Base-by-base conservation (phyloP, 2,888 invertebrate species). In the Chloroclystis v-ata region DNA sequence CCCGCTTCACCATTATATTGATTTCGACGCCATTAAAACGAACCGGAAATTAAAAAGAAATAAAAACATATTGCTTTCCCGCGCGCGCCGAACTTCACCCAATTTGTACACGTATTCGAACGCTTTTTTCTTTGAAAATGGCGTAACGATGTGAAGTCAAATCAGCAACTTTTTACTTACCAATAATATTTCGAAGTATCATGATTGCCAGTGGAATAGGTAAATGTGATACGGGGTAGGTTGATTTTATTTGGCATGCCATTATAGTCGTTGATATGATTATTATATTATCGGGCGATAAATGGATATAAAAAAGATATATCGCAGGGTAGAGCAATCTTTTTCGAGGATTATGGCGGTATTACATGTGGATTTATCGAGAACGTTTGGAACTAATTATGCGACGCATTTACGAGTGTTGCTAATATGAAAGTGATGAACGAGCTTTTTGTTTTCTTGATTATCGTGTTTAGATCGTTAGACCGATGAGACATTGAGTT, bases 11-110 rank as follows among this genome's bases (percentile, higher is more conserved):
- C 83, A 84, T 84, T 78, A 85, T 85, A 85, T 85, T 84, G 84
- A 84, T 85, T 85, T 84, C 84, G 82, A 81, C 84, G 84, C 84
- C 84, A 85, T 85, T 84, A 84, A 82, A 82, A 73, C 80, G 76
- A 76, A 82, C 84, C 84, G 84, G 85, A 84, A 85, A 85, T 84
- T 85, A 84, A 85, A 85, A 84, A 85, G 83, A 82, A 84, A 84
- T 84, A 84, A 85, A 85, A 85, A 84, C 79, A 83, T 83, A 84
- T 83, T 82, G 84, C 84, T 78, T 84, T 82, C 84, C 84, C 82
- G 83, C 78, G 83, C 81, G 72, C 75, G 73, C 77, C 78, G 69
- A 76, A 83, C 79, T 84, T 84, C 77, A 75, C 75, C 82, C 84
- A 85, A 84, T 84, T 85, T 84, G 84, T 84, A 77, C 76, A 70